Percentiles rank a stretch among this genome's conserved stretches.
Conservation (phyloP, 2,113 vertebrate genomes). For the Lophochroa leadbeateri region DNA sequence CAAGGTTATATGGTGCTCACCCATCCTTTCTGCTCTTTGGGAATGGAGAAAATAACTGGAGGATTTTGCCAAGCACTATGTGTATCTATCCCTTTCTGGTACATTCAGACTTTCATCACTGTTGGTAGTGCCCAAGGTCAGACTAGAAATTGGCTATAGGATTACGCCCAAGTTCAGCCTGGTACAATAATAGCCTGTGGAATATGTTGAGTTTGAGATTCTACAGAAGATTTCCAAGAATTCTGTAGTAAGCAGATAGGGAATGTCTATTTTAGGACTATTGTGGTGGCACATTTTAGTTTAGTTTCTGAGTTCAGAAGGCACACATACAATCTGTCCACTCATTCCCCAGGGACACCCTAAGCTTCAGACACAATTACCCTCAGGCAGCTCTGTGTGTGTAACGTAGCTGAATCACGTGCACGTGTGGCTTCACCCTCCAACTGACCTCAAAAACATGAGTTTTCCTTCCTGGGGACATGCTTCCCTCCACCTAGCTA, state of each 20-base stretch:
- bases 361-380: neutral
- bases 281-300: neutral
- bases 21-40: neutral
- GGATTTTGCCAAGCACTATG: neutral
- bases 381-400: accelerated
- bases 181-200: neutral
- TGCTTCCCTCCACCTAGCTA: neutral
- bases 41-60: neutral
- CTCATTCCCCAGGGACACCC: accelerated
- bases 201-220: neutral
- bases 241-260: neutral
- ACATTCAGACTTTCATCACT: neutral
- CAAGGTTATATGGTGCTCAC: neutral
- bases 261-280: neutral
- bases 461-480: neutral
- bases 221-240: neutral
- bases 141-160: neutral
- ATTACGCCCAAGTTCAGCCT: neutral
- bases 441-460: accelerated
- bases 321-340: neutral
- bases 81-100: neutral
- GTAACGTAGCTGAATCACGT: accelerated
- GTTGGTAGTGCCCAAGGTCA: neutral
- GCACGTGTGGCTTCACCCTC: neutral
- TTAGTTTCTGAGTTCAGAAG: neutral